phyloP scores from a whole-genome alignment of 2,888 invertebrate genomes.

The Meganola albula region DNA sequence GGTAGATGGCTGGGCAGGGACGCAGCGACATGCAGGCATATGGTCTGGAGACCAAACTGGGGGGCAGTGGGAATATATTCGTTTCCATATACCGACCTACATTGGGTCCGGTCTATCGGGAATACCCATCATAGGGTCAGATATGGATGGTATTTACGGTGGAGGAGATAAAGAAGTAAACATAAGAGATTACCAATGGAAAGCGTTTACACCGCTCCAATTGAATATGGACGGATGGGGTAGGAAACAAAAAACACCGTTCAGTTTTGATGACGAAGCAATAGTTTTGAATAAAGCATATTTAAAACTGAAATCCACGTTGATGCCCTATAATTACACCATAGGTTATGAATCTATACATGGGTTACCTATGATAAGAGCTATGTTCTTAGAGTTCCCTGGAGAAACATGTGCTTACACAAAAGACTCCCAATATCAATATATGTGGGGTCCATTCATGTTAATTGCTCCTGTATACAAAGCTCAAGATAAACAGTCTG shows the following conservation, averaged over 20 bases:
- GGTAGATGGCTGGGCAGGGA: slow-evolving; percentile 71
- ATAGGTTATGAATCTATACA: slow-evolving; percentile 49
- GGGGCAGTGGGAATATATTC: slow-evolving; percentile 69
- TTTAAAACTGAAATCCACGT: slow-evolving; percentile 62
- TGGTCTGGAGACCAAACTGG: slow-evolving; percentile 69
- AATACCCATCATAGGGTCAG: slow-evolving; percentile 59
- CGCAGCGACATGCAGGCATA: slow-evolving; percentile 60
- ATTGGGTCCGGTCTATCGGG: slow-evolving; percentile 66
- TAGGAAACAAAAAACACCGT: slow-evolving; percentile 54
- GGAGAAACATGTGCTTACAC: slow-evolving; percentile 46
- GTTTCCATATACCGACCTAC: slow-evolving; percentile 68
- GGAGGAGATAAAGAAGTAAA: slow-evolving; percentile 53
- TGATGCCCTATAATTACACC: slow-evolving; percentile 66
- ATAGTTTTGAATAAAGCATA: slow-evolving; percentile 58
- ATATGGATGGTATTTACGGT: slow-evolving; percentile 67
- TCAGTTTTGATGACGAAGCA: slow-evolving; percentile 54
- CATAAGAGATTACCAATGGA: slow-evolving; percentile 68
- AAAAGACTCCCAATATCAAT: slow-evolving; percentile 63
- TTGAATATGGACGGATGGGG: slow-evolving; percentile 73
- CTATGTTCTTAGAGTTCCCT: slow-evolving; percentile 65
- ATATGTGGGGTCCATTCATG: slow-evolving; percentile 67
- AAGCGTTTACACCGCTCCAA: slow-evolving; percentile 65
- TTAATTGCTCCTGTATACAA: slow-evolving; percentile 63
- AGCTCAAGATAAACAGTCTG: slow-evolving; percentile 22
- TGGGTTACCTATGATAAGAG: slow-evolving; percentile 62